A percentile compares a stretch with the other conserved stretches of the same genome.
These are phyloP conservation scores for Lamellibrachia satsuma DNA, from an alignment of 2,888 invertebrate species.

Conservation along the genomic window DNA sequence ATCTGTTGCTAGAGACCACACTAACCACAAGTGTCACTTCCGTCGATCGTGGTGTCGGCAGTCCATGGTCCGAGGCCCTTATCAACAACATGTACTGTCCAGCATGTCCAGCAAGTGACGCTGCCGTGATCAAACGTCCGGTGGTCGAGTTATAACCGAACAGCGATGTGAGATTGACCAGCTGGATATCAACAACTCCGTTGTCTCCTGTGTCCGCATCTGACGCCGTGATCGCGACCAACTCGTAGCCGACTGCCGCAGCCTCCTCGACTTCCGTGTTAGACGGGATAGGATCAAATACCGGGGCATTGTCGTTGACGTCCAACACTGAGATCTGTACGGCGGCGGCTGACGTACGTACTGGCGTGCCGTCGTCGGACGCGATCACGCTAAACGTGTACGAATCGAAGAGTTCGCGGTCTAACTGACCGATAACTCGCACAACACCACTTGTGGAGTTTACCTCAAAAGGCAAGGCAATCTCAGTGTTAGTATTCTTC, in stretches of 20 bases:
- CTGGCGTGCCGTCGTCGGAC: slow-evolving; percentile 26
- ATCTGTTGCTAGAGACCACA: slow-evolving; percentile 22
- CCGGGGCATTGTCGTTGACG: slow-evolving; percentile 33
- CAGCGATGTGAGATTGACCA: slow-evolving; percentile 20
- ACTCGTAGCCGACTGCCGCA: slow-evolving; percentile 21
- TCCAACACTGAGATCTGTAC: slow-evolving; percentile 26
- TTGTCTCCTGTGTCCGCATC: slow-evolving; percentile 30
- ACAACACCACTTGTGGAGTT: slow-evolving; percentile 24
- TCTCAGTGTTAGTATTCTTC: background rate
- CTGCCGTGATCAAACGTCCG: slow-evolving; percentile 20
- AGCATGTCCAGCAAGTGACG: background rate
- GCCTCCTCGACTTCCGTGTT: slow-evolving; percentile 21
- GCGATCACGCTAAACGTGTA: slow-evolving; percentile 30
- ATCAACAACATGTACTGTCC: slow-evolving; percentile 24
- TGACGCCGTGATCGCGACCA: slow-evolving; percentile 20
- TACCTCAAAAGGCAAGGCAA: slow-evolving; percentile 29
- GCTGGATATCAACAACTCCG: slow-evolving; percentile 14
- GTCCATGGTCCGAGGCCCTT: slow-evolving; percentile 27
- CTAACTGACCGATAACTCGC: slow-evolving; percentile 14
- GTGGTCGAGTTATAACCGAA: slow-evolving; percentile 20
- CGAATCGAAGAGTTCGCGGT: slow-evolving; percentile 26
- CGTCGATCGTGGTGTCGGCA: slow-evolving; percentile 18
- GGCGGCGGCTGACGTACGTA: slow-evolving; percentile 26
- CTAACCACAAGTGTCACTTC: slow-evolving; percentile 21
- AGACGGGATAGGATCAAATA: slow-evolving; percentile 17